A percentile compares a stretch with the other conserved stretches of the same genome.
Evolutionary conservation across 2,797 vertebrate species (phyloP).

Genomic region (Schizopygopsis malacanthus): DNA sequence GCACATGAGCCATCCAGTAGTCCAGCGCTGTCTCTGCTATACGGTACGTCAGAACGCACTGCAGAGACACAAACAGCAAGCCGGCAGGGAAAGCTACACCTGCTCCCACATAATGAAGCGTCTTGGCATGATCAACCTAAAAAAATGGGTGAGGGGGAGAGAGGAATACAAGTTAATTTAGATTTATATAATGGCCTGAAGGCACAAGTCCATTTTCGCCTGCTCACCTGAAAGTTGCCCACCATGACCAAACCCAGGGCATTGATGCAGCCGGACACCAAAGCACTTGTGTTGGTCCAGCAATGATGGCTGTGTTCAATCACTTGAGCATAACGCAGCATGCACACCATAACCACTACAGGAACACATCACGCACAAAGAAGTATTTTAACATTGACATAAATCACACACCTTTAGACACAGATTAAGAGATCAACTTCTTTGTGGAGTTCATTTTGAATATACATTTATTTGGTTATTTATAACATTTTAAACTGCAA

Average conservation of each 20-base stretch:
- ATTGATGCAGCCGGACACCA: conserved; percentile 89
- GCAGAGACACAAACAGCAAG: conserved; percentile 89
- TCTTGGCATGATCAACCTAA: conserved; percentile 91
- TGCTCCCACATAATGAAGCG: conserved; percentile 89
- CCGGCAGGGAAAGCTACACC: conserved; percentile 90
- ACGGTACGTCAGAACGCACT: conserved; percentile 90
- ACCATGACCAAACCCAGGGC: conserved; percentile 89
- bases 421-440: background rate
- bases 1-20: conserved; percentile 88
- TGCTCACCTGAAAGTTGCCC: conserved; percentile 90
- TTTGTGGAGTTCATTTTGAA: background rate
- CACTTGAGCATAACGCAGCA: conserved; percentile 90
- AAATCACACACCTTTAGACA: background rate
- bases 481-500: background rate
- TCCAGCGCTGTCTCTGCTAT: conserved; percentile 84
- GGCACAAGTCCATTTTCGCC: background rate
- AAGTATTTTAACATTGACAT: background rate
- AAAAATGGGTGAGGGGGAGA: background rate
- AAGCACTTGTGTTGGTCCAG: conserved; percentile 88
- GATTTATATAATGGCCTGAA: background rate
- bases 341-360: conserved; percentile 90
- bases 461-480: background rate
- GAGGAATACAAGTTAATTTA: background rate
- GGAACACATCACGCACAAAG: background rate
- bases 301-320: conserved; percentile 89